Base-by-base conservation (phyloP, 2,888 invertebrate species). In the Apotomis turbidana region DNA sequence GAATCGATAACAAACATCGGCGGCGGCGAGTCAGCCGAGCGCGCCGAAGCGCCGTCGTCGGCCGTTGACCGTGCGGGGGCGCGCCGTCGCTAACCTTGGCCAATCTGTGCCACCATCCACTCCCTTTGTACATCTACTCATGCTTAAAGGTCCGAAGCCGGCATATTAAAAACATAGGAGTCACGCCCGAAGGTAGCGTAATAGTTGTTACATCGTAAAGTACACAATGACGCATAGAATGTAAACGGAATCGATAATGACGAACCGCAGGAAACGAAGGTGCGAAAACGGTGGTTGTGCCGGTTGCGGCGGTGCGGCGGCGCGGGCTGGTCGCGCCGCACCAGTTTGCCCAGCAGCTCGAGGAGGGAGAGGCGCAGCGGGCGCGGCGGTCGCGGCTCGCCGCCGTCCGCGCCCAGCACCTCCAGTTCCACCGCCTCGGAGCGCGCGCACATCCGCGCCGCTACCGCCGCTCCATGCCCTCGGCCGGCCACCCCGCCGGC, bases 361-460 rank as follows among this genome's bases (percentile, higher is more conserved):
- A 96, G 93, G 83, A 96, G 93, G 76, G 95, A 96, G 85, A 95
- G 95, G 80, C 96, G 94, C 81, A 96, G 94, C 94, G 96, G 85
- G 95, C 95, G 87, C 95, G 95, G 87, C 95, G 95, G 78, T 95
- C 96, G 96, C 94, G 96, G 75, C 95, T 85, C 95, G 93, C 87
- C 95, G 94, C 95, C 96, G 94, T 96, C 96, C 72, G 96, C 96
- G 78, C 96, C 96, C 95, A 97, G 96, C 89, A 92, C 87, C 96
- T 96, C 94, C 96, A 95, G 94, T 96, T 96, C 94, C 94, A 96
- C 92, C 94, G 95, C 96, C 85, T 96, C 96, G 44, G 96, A 96
- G 81, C 96, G 96, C 84, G 96, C 95, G 96, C 96, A 96, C 96
- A 96, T 96, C 95, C 83, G 95, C 95, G 91, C 95, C 95, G 83